Evolutionary conservation across 37 sponge, comb jelly and placozoan species (phyloP).

Genomic region (Lycopodina hypogea): DNA sequence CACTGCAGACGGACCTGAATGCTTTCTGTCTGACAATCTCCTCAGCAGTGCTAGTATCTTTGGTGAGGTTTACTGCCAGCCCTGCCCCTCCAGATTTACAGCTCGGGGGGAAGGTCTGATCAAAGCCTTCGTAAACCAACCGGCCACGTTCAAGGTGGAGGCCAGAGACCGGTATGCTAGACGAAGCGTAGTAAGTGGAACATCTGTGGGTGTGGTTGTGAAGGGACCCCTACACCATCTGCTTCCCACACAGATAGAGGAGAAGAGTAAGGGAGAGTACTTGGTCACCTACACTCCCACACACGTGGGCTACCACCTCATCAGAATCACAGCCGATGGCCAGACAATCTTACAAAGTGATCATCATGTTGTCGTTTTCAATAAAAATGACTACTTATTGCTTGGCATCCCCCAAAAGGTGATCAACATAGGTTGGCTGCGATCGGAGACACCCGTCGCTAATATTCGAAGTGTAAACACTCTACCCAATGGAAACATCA

Average conservation of each 20-base stretch:
- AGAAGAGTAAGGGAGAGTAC: constrained; percentile 7
- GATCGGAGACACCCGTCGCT: constrained; percentile 9
- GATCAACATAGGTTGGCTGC: not conserved
- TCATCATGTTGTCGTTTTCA: constrained; percentile 25
- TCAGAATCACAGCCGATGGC: constrained; percentile 8
- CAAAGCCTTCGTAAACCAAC: constrained; percentile 34
- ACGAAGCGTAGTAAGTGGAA: constrained; percentile 29
- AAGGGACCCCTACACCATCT: not conserved
- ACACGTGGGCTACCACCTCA: constrained; percentile 22
- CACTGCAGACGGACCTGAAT: constrained; percentile 30
- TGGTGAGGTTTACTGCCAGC: constrained; percentile 45
- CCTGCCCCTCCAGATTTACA: constrained; percentile 33
- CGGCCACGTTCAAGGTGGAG: constrained; percentile 29
- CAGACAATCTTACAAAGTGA: not conserved
- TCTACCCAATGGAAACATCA: constrained; percentile 14
- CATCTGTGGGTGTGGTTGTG: constrained; percentile 1
- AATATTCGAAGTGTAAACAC: constrained; percentile 13
- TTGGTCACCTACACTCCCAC: constrained; percentile 18
- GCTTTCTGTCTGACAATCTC: constrained; percentile 5
- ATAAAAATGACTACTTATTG: constrained; percentile 26
- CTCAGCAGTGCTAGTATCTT: constrained; percentile 4
- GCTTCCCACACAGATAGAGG: not conserved
- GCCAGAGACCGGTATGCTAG: constrained; percentile 39
- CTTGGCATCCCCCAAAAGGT: constrained; percentile 2
- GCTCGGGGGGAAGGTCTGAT: constrained; percentile 38